Conservation (phyloP, 2,797 vertebrate genomes). For the Sebastes variabilis region DNA sequence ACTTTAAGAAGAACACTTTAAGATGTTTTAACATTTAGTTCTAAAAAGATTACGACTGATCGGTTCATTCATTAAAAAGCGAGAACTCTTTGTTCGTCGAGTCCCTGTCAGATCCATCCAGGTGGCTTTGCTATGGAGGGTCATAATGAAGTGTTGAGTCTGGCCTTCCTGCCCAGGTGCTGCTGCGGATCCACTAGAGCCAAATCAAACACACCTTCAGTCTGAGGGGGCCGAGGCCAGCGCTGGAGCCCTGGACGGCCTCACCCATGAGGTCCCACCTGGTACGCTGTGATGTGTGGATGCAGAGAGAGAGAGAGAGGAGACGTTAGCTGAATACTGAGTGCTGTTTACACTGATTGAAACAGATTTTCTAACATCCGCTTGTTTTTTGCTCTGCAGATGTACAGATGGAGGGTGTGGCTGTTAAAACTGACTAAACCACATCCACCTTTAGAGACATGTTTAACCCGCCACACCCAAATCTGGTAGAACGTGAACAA, state of each 20-base stretch:
- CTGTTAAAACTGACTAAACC: background rate
- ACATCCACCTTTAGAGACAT: background rate
- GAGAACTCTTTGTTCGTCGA: background rate
- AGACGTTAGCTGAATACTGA: background rate
- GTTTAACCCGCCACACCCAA: background rate
- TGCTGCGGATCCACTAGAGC: slow-evolving; percentile 40
- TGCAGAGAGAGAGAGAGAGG: background rate
- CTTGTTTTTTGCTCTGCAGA: background rate
- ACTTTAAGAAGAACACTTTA: background rate
- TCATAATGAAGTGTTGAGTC: slow-evolving; percentile 45
- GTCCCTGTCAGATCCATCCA: slow-evolving; percentile 19
- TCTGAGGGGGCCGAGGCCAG: background rate
- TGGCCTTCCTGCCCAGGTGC: slow-evolving; percentile 53
- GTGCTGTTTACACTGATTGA: background rate
- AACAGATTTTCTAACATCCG: background rate
- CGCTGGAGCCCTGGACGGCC: background rate
- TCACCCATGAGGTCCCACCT: slow-evolving; percentile 39
- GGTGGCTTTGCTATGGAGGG: slow-evolving; percentile 14
- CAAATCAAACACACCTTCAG: slow-evolving; percentile 65
- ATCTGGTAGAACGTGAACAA: background rate
- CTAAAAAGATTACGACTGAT: background rate
- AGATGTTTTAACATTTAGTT: background rate
- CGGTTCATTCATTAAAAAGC: background rate
- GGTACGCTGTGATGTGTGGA: background rate
- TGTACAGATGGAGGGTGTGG: background rate